Conservation (phyloP, 2,113 vertebrate species). For the Nansenia antarctica region DNA sequence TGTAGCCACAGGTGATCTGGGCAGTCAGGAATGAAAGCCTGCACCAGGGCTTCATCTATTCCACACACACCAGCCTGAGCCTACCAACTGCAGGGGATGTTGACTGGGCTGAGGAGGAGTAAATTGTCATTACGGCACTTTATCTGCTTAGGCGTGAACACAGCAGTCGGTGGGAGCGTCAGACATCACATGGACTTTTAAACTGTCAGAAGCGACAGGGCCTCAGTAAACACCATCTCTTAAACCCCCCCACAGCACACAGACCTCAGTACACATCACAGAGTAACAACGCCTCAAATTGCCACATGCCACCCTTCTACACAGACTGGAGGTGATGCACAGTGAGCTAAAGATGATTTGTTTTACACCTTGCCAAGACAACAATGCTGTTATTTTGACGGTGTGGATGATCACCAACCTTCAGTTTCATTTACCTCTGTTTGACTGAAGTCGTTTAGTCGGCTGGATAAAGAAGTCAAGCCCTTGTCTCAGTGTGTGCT, state of each 20-base stretch:
- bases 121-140: slow-evolving; percentile 24
- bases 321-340: not conserved
- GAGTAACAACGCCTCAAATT: slow-evolving; percentile 54
- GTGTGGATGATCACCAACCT: not conserved
- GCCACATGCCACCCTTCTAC: not conserved
- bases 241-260: slow-evolving; percentile 8
- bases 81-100: slow-evolving; percentile 3
- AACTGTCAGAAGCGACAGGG: slow-evolving; percentile 48
- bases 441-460: not conserved
- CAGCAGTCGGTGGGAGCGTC: slow-evolving; percentile 28
- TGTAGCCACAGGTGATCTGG: not conserved
- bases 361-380: slow-evolving; percentile 5
- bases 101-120: slow-evolving; percentile 9
- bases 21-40: not conserved
- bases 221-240: slow-evolving; percentile 12
- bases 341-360: slow-evolving; percentile 9
- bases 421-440: not conserved
- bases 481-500: no score
- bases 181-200: slow-evolving; percentile 44
- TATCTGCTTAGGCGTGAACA: slow-evolving; percentile 25
- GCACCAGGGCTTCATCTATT: slow-evolving; percentile 1
- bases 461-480: no score
- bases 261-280: slow-evolving; percentile 34
- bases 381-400: not conserved
- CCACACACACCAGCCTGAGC: not conserved